Evolutionary conservation across 2,113 vertebrate genomes (phyloP).

Genomic region (Pangasianodon gigas): DNA sequence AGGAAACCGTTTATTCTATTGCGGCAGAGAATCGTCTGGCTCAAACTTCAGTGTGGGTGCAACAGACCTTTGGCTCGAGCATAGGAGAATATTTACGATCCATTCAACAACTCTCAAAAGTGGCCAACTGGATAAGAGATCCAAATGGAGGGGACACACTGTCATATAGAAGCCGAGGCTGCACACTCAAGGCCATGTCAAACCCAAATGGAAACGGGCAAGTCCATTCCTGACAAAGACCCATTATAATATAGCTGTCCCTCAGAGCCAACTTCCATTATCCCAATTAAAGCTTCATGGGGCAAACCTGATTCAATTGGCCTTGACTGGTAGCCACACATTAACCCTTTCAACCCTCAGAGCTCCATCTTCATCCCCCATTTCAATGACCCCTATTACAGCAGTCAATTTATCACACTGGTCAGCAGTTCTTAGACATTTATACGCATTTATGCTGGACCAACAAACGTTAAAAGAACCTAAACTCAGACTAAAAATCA

Average conservation of each 20-base stretch:
- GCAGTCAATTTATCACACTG: constrained; percentile 62
- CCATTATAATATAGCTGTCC: constrained; percentile 50
- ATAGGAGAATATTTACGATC: not conserved
- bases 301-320: constrained; percentile 59
- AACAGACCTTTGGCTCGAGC: not conserved
- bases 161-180: constrained; percentile 11
- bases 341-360: constrained; percentile 59
- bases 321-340: constrained; percentile 53
- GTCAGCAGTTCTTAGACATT: constrained; percentile 60
- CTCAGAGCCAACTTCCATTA: constrained; percentile 56
- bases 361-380: constrained; percentile 39
- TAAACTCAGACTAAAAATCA: constrained; percentile 59
- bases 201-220: constrained; percentile 17
- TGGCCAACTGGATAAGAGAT: not conserved
- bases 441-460: constrained; percentile 67
- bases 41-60: too few relatives aligned
- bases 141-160: not conserved
- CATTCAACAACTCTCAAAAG: constrained; percentile 10
- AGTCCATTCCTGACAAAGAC: constrained; percentile 52
- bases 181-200: constrained; percentile 34
- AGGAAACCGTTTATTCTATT: constrained; percentile 1
- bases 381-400: constrained; percentile 63
- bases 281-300: constrained; percentile 52
- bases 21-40: not conserved
- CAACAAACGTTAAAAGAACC: constrained; percentile 53